Base-by-base conservation (phyloP, 2,797 vertebrate genomes). In the Karalla daura region DNA sequence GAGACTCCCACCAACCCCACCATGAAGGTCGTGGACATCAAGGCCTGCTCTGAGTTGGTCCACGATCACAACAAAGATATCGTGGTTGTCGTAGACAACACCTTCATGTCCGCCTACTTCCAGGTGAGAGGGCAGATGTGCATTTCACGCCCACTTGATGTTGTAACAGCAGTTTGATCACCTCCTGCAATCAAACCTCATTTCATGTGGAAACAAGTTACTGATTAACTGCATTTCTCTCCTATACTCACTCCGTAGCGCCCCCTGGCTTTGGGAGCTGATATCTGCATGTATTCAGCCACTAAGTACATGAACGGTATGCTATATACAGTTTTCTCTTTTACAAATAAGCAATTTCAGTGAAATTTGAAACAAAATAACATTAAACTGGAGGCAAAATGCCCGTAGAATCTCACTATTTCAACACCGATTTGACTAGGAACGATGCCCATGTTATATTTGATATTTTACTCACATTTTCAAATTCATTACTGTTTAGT, bases 261-360 rank as follows among this genome's bases (percentile, higher is more conserved):
- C 20, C 96, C 96, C 43, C 82, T 98, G 77, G 85, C 96, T 36
- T 89, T 98, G 56, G 98, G 97, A 81, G 97, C 97, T 18, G 97
- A 99, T 76, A 94, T 99, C 61, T 98, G 96, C 73, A 95, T 97
- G 95, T 94, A 94, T 76, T 99, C 97, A 35, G 98, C 96, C 44
- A 97, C 96, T 70, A 99, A 99, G 64, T 99, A 99, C 78, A 97
- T 99, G 89, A 99, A 98, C 0, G 97, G 96, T 98, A 92, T 53
- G 78, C 63, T 30, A 2, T 44, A 5, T 9, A 32, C 5, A 8
- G 46, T 41, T 27, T 41, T 1, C 6, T 3, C 12, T 69, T 74
- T 55, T 20, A 30, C 28, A 13, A 9, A 17, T 7, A 21, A 9
- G n/a, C 39, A 2, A 21, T 21, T 53, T 14, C 18, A 17, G 72